Base-by-base conservation (phyloP, 2,113 vertebrate genomes). In the Daphoenositta chrysoptera region DNA sequence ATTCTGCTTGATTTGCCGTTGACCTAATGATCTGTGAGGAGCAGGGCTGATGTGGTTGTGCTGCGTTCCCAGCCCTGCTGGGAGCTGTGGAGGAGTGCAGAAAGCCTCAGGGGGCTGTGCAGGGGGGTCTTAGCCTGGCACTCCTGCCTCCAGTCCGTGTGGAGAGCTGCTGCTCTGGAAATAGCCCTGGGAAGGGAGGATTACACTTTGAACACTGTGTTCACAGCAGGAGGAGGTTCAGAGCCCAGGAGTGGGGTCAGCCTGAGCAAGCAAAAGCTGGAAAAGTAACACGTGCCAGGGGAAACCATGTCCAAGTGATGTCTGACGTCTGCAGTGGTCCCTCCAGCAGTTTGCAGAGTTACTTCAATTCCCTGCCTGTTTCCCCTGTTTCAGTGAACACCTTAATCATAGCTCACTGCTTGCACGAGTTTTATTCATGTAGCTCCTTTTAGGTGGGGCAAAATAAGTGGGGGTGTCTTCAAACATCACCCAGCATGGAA, bases 41-140 rank as follows among this genome's bases (percentile, higher is more conserved):
- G 0, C 40, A 47, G 1, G 0, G n/a, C 57, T 82, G 81, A 3
- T 0, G 6, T 31, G 64, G 42, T 14, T 33, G 0, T 37, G 65
- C 56, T 50, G 37, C 75, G 75, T 26, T 76, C 33, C 56, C 75
- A 71, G 66, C 39, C 30, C 66, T 58, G 37, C 66, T 35, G 69
- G 35, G 54, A 54, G 73, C 64, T 73, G n/a, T 30, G 57, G 30
- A n/a, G 76, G 42, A 70, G 66, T 30, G 40, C 5, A 3, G 76
- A 31, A 53, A 48, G 65, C 37, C 37, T 53, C n/a, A 10, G 69
- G 68, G 57, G 56, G 63, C 10, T 23, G 15, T 73, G 10, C 54
- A 26, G 76, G 37, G 42, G 33, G 23, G 64, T 47, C 42, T 63
- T 2, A 14, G 68, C 35, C 35, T 69, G 50, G 4, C 54, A 30